phyloP scores from a whole-genome alignment of 2,888 invertebrate genomes.

The Cancer borealis region DNA sequence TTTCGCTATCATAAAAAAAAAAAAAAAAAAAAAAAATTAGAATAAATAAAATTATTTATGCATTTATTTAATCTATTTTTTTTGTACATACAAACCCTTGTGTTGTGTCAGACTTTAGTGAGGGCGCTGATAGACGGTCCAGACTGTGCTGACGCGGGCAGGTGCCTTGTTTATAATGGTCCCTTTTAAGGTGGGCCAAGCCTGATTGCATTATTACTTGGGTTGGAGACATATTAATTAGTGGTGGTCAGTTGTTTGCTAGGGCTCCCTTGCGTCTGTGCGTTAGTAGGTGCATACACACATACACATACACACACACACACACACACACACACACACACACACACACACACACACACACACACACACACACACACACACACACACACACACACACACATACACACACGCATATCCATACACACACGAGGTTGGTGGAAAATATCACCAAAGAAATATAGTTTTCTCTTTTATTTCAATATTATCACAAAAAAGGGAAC shows the following conservation, averaged over 20 bases:
- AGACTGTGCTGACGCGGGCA: not conserved
- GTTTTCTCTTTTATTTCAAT: conserved; percentile 5
- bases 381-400: no score
- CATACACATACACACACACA: conserved; percentile 41
- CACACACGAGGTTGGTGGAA: no score
- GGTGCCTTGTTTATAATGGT: not conserved
- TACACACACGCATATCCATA: not conserved
- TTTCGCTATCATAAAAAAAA: not conserved
- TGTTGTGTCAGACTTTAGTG: not conserved
- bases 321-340: not conserved
- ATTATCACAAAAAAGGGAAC: not conserved
- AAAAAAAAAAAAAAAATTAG: not conserved
- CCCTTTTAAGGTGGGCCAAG: not conserved
- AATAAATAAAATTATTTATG: not conserved
- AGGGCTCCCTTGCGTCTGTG: not conserved
- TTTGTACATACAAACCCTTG: not conserved
- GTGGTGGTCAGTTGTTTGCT: not conserved
- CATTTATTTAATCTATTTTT: not conserved
- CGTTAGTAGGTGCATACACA: not conserved
- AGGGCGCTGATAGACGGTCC: not conserved
- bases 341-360: not conserved
- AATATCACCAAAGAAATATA: not conserved
- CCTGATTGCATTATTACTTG: not conserved
- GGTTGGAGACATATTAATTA: not conserved
- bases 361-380: not conserved